Percentiles rank a stretch among this genome's conserved stretches.
Conservation (phyloP, 2,888 invertebrate genomes). For the Drosophila kokeensis region DNA sequence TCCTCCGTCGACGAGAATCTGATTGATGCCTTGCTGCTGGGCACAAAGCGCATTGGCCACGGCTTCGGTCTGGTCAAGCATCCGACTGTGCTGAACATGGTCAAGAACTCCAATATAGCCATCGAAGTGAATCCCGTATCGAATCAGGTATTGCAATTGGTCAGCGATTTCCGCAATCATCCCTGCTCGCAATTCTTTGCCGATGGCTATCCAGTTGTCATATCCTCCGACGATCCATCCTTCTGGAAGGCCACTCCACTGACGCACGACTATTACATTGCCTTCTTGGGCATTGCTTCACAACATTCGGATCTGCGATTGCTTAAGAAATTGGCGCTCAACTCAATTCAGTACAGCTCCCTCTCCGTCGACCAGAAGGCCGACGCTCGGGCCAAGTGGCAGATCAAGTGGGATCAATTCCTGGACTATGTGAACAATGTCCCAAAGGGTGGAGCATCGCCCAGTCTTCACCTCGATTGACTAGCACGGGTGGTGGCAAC, state of each 20-base stretch:
- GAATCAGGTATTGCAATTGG: constrained; percentile 90
- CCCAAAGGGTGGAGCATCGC: background rate
- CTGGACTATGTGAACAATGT: constrained; percentile 82
- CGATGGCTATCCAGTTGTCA: constrained; percentile 89
- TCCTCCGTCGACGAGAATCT: constrained; percentile 89
- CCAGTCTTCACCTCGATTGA: constrained; percentile 73
- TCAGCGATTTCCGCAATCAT: constrained; percentile 91
- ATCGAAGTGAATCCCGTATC: constrained; percentile 93
- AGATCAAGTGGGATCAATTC: constrained; percentile 87
- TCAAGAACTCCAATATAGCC: constrained; percentile 88
- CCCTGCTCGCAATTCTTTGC: constrained; percentile 89
- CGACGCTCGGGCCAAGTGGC: constrained; percentile 86
- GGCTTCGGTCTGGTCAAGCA: constrained; percentile 91
- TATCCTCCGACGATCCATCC: constrained; percentile 92
- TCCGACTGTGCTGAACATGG: constrained; percentile 87
- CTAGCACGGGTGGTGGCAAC: constrained; percentile 80
- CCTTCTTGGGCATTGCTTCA: constrained; percentile 91
- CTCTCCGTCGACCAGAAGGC: constrained; percentile 86
- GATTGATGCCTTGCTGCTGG: constrained; percentile 91
- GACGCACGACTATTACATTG: constrained; percentile 92
- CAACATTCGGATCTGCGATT: constrained; percentile 88
- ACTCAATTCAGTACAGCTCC: constrained; percentile 90
- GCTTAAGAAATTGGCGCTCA: constrained; percentile 90
- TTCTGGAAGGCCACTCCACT: constrained; percentile 90
- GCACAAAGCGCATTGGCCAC: constrained; percentile 91